Conservation (phyloP, 2,797 vertebrate genomes). For the Poeciliopsis paucimaculata region DNA sequence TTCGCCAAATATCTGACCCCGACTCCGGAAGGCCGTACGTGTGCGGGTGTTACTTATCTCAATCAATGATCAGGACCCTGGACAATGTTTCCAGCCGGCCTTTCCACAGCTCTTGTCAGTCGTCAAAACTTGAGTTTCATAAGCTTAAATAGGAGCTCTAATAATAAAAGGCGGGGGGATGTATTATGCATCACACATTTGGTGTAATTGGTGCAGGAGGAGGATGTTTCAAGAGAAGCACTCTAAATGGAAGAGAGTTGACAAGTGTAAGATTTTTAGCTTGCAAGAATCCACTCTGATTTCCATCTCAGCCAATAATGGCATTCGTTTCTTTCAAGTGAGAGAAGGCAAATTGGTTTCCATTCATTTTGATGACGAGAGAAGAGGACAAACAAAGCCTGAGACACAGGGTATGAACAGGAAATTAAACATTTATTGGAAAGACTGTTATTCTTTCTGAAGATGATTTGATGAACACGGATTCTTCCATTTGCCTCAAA, state of each 20-base stretch:
- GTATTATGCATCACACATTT: constrained; percentile 40
- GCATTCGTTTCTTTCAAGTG: constrained; percentile 23
- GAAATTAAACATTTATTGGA: constrained; percentile 9
- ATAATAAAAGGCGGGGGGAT: constrained; percentile 38
- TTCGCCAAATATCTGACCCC: constrained; percentile 14
- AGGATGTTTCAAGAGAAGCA: constrained; percentile 22
- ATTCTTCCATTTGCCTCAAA: constrained; percentile 4
- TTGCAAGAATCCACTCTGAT: constrained; percentile 48
- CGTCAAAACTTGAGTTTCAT: constrained; percentile 8
- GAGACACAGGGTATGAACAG: constrained; percentile 18
- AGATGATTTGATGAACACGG: not conserved
- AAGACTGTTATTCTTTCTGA: constrained; percentile 3
- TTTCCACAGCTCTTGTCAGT: not conserved
- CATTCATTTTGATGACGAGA: constrained; percentile 17
- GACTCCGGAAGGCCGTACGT: constrained; percentile 7
- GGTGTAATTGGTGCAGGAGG: constrained; percentile 49
- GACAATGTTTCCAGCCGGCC: not conserved
- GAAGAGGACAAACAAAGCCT: constrained; percentile 14
- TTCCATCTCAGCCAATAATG: constrained; percentile 24
- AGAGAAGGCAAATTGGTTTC: constrained; percentile 23
- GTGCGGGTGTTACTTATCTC: constrained; percentile 29
- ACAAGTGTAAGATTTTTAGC: constrained; percentile 47
- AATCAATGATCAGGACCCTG: constrained; percentile 33
- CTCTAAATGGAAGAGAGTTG: constrained; percentile 27
- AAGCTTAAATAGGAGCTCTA: not conserved